Evolutionary conservation across 1,140 invertebrate species (phyloP), one percentile per base, ranked within the genome.

Genomic region (Lineus longissimus): DNA sequence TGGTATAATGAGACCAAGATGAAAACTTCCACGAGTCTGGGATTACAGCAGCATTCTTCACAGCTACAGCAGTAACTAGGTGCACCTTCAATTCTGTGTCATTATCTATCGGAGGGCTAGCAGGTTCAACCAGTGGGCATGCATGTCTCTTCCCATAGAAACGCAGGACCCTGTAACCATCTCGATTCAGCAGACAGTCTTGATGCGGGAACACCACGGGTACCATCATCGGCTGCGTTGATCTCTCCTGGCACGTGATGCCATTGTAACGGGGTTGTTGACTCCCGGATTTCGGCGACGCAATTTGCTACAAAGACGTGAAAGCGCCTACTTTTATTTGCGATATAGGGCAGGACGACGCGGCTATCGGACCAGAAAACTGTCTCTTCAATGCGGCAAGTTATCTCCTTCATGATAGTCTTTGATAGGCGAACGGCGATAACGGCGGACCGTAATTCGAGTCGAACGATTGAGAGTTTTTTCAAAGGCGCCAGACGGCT

Each of bases 271-370:
- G 64, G 23, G 0, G 36, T 23, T 4, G 64, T 60, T 15, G 15
- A 0, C 9, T 68, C 59, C 55, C 59, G 56, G 13, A 67, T 70
- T 17, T 62, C 33, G 33, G 67, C 61, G 17, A 68, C 62, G 0
- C 66, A 1, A 30, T 70, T 68, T 7, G 62, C 62, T n/a, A 70
- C 68, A 62, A 66, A 71, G 2, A 63, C 58, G 51, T 71, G 65
- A 55, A 70, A 69, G 31, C 63, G 19, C 2, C 56, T 25, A 33
- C 64, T 45, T 15, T 65, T 61, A 25, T 71, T 72, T 13, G 7
- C 40, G 4, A 72, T 65, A 29, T 69, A 65, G 13, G 43, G 57
- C 9, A 65, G 36, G 0, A 65, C 61, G 0, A 67, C 55, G 11
- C 43, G 17, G 15, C 36, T 64, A 41, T 71, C 64, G 4, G 67